Evolutionary conservation across 2,113 vertebrate genomes (phyloP), one percentile per base, ranked within the genome.

Genomic region (Larimichthys crocea): DNA sequence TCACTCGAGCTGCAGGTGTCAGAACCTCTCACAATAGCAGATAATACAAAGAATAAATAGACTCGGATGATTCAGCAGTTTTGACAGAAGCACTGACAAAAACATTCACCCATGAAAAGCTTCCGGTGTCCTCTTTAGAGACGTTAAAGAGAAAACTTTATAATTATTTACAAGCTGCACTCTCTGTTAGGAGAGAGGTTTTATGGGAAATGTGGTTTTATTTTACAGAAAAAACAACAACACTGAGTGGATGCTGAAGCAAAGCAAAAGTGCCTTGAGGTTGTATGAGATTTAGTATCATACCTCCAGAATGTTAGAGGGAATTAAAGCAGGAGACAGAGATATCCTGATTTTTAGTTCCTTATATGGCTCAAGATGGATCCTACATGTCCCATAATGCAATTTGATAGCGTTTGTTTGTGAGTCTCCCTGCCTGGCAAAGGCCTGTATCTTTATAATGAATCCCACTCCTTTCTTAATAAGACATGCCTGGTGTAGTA

Each of bases 171-270:
- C 11, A 24, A 53, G 60, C 29, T 24, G 19, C 48, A 19, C 42
- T 35, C 1, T 46, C 14, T 29, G 29, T 35, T 22, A 12, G 20
- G 49, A 8, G 9, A 40, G 9, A 11, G 49, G 1, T 31, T 61
- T 60, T 20, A 49, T 61, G 68, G 29, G 46, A 31, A 55, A 31
- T 53, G 56, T 68, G 64, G 44, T 78, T 61, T 78, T 7, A 42
- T 76, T 77, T 68, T 2, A 56, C 49, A n/a, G 3, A 40, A 40
- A 40, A 40, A 40, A 40, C 35, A 40, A 40, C 35, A 40, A 40
- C 16, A 20, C 35, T 15, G 5, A 55, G 29, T 24, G 14, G 10
- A 50, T 40, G 46, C 46, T 40, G 10, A 20, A 24, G 26, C 60
- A 53, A 4, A 55, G 22, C 7, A 53, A 55, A 55, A 16, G 0